Evolutionary conservation across 1,140 invertebrate species (phyloP), one percentile per base, ranked within the genome.

Genomic region (Nilaparvata lugens): DNA sequence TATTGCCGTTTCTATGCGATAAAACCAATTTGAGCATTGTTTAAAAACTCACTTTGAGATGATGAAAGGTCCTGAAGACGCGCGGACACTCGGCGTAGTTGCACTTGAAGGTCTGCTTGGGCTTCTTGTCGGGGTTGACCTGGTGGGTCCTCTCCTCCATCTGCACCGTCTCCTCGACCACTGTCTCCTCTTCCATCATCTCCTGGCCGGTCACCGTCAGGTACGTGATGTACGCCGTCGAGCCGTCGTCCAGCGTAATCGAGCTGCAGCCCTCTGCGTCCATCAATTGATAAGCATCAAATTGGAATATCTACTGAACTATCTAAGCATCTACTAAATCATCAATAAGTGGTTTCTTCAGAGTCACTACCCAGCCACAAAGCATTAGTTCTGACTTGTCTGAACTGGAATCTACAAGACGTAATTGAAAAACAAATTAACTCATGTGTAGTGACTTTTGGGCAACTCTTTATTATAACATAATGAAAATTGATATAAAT

Each of bases 21-120:
- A n/a, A n/a, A n/a, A n/a, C n/a, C n/a, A n/a, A n/a, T n/a, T n/a
- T n/a, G n/a, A n/a, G n/a, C n/a, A n/a, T n/a, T n/a, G n/a, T n/a
- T n/a, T n/a, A n/a, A n/a, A n/a, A n/a, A n/a, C 6, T 24, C 67
- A 81, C 80, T 71, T 76, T 78, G 23, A 83, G 69, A 72, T 82
- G 80, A 64, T 82, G 78, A 0, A 75, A 68, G n/a, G 79, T 79
- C 28, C 78, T 76, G 66, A 81, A 83, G 1, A 76, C 65, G 56
- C 79, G 74, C 6, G 74, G 72, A 70, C 80, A 82, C 31, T 74
- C 75, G 57, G 74, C 73, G 70, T 75, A 77, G 21, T 65, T 60
- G 69, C 80, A 82, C 16, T 52, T 60, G 65, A 64, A 71, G 51
- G 60, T 65, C 31, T 64, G 66, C 9, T 58, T 57, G 28, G 59